Conservation (phyloP, 2,113 vertebrate species). For the Loxodonta africana region DNA sequence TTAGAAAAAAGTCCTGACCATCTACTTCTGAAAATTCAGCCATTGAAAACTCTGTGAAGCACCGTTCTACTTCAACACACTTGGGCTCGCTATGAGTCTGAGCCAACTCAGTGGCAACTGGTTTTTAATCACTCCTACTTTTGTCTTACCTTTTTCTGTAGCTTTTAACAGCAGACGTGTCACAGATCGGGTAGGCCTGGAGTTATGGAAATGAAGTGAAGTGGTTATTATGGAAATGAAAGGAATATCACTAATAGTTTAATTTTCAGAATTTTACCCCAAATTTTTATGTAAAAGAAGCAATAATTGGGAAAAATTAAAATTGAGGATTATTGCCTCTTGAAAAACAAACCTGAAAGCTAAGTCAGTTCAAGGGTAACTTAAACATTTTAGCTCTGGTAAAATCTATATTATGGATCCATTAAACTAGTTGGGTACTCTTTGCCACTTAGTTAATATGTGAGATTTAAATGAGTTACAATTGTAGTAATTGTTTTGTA, state of each 20-base stretch:
- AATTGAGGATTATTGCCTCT: neutral
- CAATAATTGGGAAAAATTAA: neutral
- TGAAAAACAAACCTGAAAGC: neutral
- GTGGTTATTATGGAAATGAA: neutral
- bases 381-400: constrained; percentile 6
- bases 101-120: too few species aligned
- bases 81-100: too few species aligned
- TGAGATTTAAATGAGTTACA: constrained; percentile 65
- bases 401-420: neutral
- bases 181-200: neutral
- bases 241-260: neutral
- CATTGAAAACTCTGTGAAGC: too few species aligned
- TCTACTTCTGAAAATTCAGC: too few species aligned
- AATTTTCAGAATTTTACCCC: neutral
- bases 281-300: neutral
- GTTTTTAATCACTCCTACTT: neutral
- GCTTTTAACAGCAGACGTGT: neutral
- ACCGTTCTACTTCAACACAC: too few species aligned
- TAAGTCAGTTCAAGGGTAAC: neutral
- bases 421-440: constrained; percentile 9
- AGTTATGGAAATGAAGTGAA: neutral
- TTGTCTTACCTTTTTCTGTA: neutral
- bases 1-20: too few species aligned
- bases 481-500: constrained; percentile 1
- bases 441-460: constrained; percentile 30